Conservation (phyloP, 2,888 invertebrate species). For the Apoda limacodes region DNA sequence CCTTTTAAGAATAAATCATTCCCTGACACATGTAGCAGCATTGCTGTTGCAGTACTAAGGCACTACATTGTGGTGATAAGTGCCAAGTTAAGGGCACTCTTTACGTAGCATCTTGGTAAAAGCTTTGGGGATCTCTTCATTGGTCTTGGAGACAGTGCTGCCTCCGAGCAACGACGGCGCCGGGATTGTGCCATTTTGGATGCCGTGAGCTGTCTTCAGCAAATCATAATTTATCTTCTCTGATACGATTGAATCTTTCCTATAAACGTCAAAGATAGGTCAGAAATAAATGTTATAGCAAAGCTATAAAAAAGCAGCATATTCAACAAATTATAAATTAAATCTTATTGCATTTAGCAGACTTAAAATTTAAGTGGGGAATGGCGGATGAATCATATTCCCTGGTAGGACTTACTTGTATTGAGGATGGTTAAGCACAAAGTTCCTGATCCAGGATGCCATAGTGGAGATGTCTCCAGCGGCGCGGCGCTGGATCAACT, state of each 20-base stretch:
- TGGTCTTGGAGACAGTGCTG: slow-evolving; percentile 79
- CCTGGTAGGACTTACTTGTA: slow-evolving; percentile 77
- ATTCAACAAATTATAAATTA: too few species aligned
- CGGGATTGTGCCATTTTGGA: slow-evolving; percentile 76
- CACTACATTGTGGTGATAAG: slow-evolving; percentile 15
- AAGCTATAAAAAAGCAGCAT: not conserved
- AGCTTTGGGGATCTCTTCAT: slow-evolving; percentile 86
- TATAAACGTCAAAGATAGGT: slow-evolving; percentile 38
- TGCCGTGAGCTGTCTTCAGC: slow-evolving; percentile 78
- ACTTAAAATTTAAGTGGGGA: too few species aligned
- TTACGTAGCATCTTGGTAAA: slow-evolving; percentile 70
- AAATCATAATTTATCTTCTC: slow-evolving; percentile 94
- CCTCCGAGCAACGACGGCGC: slow-evolving; percentile 84
- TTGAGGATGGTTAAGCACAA: slow-evolving; percentile 87
- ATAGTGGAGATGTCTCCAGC: slow-evolving; percentile 93
- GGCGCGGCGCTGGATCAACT: slow-evolving; percentile 88
- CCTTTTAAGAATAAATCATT: too few species aligned
- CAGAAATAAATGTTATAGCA: too few species aligned
- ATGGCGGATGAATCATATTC: not conserved
- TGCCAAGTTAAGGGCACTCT: slow-evolving; percentile 48
- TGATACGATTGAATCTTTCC: slow-evolving; percentile 89
- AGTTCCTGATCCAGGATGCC: slow-evolving; percentile 94
- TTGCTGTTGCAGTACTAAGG: slow-evolving; percentile 11
- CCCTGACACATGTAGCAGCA: not conserved
- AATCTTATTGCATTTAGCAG: too few species aligned